Evolutionary conservation across 2,888 invertebrate species (phyloP), one percentile per base, ranked within the genome.

Genomic region (Caenorhabditis afra): DNA sequence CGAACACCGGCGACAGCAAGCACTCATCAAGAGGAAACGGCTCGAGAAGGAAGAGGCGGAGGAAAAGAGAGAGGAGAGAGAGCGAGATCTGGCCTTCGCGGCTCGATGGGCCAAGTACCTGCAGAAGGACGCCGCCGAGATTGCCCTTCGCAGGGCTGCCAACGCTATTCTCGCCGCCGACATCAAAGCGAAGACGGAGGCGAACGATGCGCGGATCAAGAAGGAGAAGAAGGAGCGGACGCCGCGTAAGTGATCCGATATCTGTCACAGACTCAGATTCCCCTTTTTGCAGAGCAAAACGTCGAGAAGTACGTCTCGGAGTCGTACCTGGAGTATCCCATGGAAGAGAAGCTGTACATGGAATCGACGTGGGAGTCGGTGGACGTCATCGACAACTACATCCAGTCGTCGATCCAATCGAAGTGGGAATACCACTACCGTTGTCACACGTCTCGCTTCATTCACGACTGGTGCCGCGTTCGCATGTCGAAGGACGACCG

Each of bases 371-470:
- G 22, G 12, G n/a, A 18, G 5, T 70, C 68, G 1, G 45, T 70
- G 11, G 35, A 41, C n/a, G 22, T 41, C 12, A 61, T 70, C 37
- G 68, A 70, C 45, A 70, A 70, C 61, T 70, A 39, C 53, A 70
- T 70, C 12, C 68, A 44, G n/a, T 41, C 68, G 12, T n/a, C n/a
- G n/a, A n/a, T n/a, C n/a, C n/a, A n/a, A n/a, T n/a, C n/a, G n/a
- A 22, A 22, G 12, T 70, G 53, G 52, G 68, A 70, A 10, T 53
- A 61, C 52, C 5, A 61, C 1, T 70, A 52, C 29, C 59, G 68
- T 3, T 52, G 35, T n/a, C 29, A 50, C 3, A 22, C 68, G 20
- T 18, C 52, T 10, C n/a, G 23, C 10, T 59, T 45, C 22, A 35
- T 44, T 0, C 59, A 70, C 47, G 68, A 70, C 52, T 70, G 68